Percentiles rank a stretch among this genome's conserved stretches.
Conservation (phyloP, 2,113 vertebrate genomes). For the Lycaon pictus region DNA sequence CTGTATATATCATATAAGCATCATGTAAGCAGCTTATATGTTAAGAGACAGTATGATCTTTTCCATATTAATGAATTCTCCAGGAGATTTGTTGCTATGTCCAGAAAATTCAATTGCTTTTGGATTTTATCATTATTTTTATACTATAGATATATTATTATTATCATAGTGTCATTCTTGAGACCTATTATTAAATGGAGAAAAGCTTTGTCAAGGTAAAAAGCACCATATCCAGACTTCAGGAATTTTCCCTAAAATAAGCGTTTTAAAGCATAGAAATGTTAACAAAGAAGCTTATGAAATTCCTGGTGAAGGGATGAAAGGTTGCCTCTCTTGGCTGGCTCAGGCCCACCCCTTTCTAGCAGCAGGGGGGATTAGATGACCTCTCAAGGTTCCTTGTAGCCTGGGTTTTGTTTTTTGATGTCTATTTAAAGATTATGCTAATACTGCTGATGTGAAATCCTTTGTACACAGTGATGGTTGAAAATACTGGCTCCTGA, state of each 20-base stretch:
- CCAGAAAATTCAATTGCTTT: not conserved
- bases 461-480: slow-evolving; percentile 62
- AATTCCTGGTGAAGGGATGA: slow-evolving; percentile 33
- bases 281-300: slow-evolving; percentile 14
- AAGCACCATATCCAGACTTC: not conserved
- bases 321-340: not conserved
- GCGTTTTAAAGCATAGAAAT: not conserved
- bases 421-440: slow-evolving; percentile 69
- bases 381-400: slow-evolving; percentile 60
- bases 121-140: slow-evolving; percentile 30
- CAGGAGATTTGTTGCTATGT: not conserved
- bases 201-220: slow-evolving; percentile 37
- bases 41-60: slow-evolving; percentile 8
- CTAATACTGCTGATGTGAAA: slow-evolving; percentile 66
- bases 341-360: not conserved
- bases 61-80: slow-evolving; percentile 32
- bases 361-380: slow-evolving; percentile 13
- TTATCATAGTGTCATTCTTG: not conserved
- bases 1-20: not conserved
- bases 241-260: slow-evolving; percentile 37
- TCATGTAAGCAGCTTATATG: not conserved
- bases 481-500: slow-evolving; percentile 42
- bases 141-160: not conserved
- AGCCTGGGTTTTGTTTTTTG: slow-evolving; percentile 38
- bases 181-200: not conserved